Evolutionary conservation across 2,888 invertebrate species (phyloP).

Genomic region (Phytoseiulus persimilis): DNA sequence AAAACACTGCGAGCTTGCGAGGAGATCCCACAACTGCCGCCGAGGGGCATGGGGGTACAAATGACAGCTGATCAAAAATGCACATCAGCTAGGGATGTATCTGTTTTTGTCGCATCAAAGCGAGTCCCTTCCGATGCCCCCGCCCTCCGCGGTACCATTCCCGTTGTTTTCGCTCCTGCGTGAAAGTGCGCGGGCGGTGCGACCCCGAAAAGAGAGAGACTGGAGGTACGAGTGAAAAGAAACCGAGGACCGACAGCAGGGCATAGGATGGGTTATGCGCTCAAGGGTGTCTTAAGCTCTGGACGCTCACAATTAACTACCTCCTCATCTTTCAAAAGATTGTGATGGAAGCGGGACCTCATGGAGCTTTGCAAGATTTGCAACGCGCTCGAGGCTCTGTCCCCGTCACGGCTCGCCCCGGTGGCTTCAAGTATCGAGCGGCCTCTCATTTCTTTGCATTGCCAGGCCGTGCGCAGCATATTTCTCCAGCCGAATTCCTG

Average conservation of each 20-base stretch:
- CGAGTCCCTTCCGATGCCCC: background rate
- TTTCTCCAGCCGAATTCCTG: too few relatives aligned
- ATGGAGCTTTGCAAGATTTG: background rate
- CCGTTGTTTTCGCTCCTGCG: background rate
- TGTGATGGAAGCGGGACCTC: background rate
- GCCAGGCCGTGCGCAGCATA: too few relatives aligned
- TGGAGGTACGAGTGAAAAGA: too few relatives aligned
- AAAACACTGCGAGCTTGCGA: background rate
- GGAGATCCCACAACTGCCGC: background rate
- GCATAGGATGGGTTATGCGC: background rate
- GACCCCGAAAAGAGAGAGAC: background rate
- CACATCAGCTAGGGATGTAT: constrained; percentile 20
- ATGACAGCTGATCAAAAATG: constrained; percentile 39
- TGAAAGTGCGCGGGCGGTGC: background rate
- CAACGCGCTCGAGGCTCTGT: background rate
- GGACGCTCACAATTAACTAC: background rate
- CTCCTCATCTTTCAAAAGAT: background rate
- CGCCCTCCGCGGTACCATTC: background rate
- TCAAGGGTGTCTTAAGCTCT: background rate
- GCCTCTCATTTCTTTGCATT: background rate
- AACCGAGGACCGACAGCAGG: background rate
- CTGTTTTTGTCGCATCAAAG: constrained; percentile 34
- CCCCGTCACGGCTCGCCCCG: background rate
- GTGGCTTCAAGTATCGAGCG: background rate
- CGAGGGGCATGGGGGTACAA: constrained; percentile 15